Conservation (phyloP, 2,888 invertebrate species). For the Drosophila yooni region DNA sequence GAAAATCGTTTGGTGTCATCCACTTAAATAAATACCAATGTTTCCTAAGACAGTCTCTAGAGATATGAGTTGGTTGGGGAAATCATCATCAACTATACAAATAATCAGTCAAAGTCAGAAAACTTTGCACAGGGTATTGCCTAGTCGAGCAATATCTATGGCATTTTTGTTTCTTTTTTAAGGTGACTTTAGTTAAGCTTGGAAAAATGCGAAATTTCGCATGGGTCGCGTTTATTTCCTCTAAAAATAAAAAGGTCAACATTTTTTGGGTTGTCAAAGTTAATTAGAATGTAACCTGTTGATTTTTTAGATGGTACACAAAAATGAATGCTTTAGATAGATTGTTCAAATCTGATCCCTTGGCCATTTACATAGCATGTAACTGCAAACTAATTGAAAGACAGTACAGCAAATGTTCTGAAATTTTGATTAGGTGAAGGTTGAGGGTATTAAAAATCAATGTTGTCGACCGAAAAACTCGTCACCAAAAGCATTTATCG, state of each 20-base stretch:
- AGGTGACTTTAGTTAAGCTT: conserved; percentile 20
- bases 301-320: conserved; percentile 46
- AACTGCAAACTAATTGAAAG: conserved; percentile 36
- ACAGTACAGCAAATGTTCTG: neutral
- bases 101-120: neutral
- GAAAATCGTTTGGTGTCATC: neutral
- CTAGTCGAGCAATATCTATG: neutral
- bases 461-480: neutral
- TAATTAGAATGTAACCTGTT: conserved; percentile 71
- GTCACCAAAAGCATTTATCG: neutral
- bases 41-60: neutral
- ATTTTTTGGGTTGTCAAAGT: conserved; percentile 55
- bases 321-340: conserved; percentile 29
- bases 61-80: neutral
- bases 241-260: conserved; percentile 46
- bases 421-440: neutral
- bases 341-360: conserved; percentile 16
- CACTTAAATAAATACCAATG: neutral
- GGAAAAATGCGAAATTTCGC: conserved; percentile 24
- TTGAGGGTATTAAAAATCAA: neutral
- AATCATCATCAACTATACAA: neutral
- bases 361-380: conserved; percentile 30
- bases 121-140: conserved; percentile 7
- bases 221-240: conserved; percentile 17
- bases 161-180: neutral